These are phyloP conservation scores for Morbakka virulenta DNA, from an alignment of 30 jellyfish, hydroid and myxozoan genomes.

Conservation along the genomic window DNA sequence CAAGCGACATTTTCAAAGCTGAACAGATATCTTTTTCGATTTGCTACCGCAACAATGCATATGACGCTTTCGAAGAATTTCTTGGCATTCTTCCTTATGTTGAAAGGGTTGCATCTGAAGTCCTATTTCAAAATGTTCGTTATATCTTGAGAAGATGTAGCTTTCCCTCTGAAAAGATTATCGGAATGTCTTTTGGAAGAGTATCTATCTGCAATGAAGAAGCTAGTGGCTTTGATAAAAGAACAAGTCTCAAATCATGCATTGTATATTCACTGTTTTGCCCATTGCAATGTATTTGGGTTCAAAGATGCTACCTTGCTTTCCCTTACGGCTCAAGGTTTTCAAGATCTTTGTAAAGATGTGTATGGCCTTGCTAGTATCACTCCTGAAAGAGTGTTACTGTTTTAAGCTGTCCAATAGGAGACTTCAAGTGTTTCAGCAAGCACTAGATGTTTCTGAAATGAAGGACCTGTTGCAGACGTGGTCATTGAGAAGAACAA, in stretches of 20 bases:
- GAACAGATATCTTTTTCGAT: conserved; percentile 13
- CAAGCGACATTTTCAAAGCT: not conserved
- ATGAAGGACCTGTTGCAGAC: conserved; percentile 21
- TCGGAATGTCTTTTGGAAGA: conserved; percentile 42
- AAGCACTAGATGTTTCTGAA: conserved; percentile 10
- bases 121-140: not conserved
- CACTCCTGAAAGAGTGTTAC: conserved; percentile 4
- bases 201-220: conserved; percentile 49
- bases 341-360: conserved; percentile 1
- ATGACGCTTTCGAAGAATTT: conserved; percentile 28
- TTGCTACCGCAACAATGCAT: conserved; percentile 8
- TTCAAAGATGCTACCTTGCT: conserved; percentile 33
- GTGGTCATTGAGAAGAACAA: not conserved
- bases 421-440: not conserved
- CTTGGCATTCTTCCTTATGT: conserved; percentile 23
- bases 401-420: conserved; percentile 9
- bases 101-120: conserved; percentile 41
- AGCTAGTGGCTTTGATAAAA: conserved; percentile 29
- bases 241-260: conserved; percentile 40
- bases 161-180: conserved; percentile 28
- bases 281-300: conserved; percentile 5
- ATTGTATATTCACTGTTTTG: conserved; percentile 52
- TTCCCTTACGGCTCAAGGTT: conserved; percentile 15
- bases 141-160: conserved; percentile 29
- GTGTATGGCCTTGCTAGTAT: conserved; percentile 28